Percentiles rank a stretch among this genome's conserved stretches.
Evolutionary conservation across 2,888 invertebrate species (phyloP).

Genomic region (Crepidodera aurea): DNA sequence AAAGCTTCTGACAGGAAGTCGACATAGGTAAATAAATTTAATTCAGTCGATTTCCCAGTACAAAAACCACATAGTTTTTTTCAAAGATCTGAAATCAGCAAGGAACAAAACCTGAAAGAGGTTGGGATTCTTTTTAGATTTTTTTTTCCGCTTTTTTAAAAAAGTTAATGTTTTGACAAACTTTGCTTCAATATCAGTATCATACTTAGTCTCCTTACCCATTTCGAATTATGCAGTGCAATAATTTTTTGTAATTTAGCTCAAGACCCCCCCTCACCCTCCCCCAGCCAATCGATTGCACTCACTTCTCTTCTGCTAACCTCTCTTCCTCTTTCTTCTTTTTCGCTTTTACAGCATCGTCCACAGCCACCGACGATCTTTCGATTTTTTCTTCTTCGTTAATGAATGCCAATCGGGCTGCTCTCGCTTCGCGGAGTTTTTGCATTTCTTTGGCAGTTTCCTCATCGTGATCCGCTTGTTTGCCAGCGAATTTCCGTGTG

Average conservation of each 20-base stretch:
- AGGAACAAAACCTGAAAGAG: too few relatives aligned
- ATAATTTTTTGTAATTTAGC: too few relatives aligned
- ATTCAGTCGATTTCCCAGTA: too few relatives aligned
- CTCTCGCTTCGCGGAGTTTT: constrained; percentile 70
- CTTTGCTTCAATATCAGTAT: not conserved
- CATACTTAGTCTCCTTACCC: not conserved
- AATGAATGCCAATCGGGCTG: constrained; percentile 69
- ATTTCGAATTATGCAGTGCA: too few relatives aligned
- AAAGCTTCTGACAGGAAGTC: too few relatives aligned
- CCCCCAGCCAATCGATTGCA: constrained; percentile 26
- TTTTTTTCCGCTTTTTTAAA: too few relatives aligned
- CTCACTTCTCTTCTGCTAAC: constrained; percentile 69
- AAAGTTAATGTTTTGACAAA: too few relatives aligned
- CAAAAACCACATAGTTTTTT: too few relatives aligned
- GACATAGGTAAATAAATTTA: too few relatives aligned
- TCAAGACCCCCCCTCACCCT: too few relatives aligned
- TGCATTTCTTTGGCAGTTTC: constrained; percentile 55
- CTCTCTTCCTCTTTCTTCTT: constrained; percentile 67
- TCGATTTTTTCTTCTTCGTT: constrained; percentile 62
- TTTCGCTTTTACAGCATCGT: constrained; percentile 64
- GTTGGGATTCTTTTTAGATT: too few relatives aligned
- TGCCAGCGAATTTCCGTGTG: constrained; percentile 71
- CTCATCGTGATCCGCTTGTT: constrained; percentile 61
- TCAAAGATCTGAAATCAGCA: too few relatives aligned
- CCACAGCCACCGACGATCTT: constrained; percentile 53